A percentile compares a stretch with the other conserved stretches of the same genome.
Conservation (phyloP, 2,888 invertebrate species). For the Dicranocentrus wangi region DNA sequence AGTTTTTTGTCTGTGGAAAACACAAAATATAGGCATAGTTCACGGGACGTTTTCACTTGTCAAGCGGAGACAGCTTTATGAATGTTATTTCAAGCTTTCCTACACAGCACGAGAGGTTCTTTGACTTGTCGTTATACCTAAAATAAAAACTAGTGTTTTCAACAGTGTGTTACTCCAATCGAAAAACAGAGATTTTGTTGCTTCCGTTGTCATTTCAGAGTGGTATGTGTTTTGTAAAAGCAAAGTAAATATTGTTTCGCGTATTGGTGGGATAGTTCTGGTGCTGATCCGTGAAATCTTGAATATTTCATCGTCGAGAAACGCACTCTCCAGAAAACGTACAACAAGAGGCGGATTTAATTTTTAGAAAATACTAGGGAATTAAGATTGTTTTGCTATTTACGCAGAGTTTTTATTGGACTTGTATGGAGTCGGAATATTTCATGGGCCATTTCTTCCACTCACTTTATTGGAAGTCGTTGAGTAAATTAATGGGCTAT, state of each 20-base stretch:
- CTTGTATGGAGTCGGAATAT: neutral
- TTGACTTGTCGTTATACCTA: constrained; percentile 12
- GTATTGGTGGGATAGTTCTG: neutral
- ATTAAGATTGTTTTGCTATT: neutral
- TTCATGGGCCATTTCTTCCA: neutral
- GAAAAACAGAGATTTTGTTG: neutral
- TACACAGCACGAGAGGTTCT: neutral
- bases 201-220: constrained; percentile 7
- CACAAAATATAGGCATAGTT: constrained; percentile 5
- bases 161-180: neutral
- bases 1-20: too few species aligned
- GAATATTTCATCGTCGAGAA: neutral
- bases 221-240: constrained; percentile 13
- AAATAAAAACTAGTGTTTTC: neutral
- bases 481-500: too few species aligned
- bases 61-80: constrained; percentile 48
- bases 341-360: neutral
- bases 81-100: constrained; percentile 32
- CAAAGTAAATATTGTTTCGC: constrained; percentile 23
- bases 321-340: neutral
- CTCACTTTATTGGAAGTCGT: too few species aligned
- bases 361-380: neutral
- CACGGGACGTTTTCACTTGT: constrained; percentile 28
- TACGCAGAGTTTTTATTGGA: neutral
- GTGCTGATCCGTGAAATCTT: constrained; percentile 6